phyloP scores from a whole-genome alignment of 2,797 vertebrate genomes.

The Pangasius djambal region DNA sequence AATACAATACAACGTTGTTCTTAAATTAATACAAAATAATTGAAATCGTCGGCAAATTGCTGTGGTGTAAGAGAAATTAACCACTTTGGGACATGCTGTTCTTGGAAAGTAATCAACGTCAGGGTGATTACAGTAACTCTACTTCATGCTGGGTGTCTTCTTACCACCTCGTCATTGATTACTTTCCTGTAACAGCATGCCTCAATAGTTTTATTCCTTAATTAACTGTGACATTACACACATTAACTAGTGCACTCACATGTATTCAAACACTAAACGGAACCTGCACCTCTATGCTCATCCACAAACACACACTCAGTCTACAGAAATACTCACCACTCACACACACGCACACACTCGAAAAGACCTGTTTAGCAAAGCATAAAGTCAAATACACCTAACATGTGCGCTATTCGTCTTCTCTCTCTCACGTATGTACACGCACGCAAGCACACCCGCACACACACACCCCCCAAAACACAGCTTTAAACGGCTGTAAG shows the following conservation, averaged over 20 bases:
- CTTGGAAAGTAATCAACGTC: not conserved
- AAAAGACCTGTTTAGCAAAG: not conserved
- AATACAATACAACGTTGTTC: too few relatives aligned
- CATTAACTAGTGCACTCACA: too few relatives aligned
- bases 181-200: not conserved
- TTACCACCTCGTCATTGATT: not conserved
- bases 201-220: not conserved
- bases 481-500: not conserved
- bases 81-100: not conserved
- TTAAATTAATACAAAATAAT: too few relatives aligned
- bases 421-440: not conserved
- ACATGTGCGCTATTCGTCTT: not conserved
- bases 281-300: not conserved
- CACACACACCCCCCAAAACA: conserved; percentile 1
- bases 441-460: not conserved
- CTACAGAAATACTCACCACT: not conserved
- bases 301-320: not conserved
- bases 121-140: not conserved
- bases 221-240: not conserved
- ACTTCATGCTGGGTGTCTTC: not conserved
- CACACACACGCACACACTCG: not conserved
- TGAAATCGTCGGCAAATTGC: not conserved
- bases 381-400: not conserved
- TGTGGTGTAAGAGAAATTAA: not conserved
- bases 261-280: not conserved